Conservation (phyloP, 2,797 vertebrate species). For the Xenentodon cancila region DNA sequence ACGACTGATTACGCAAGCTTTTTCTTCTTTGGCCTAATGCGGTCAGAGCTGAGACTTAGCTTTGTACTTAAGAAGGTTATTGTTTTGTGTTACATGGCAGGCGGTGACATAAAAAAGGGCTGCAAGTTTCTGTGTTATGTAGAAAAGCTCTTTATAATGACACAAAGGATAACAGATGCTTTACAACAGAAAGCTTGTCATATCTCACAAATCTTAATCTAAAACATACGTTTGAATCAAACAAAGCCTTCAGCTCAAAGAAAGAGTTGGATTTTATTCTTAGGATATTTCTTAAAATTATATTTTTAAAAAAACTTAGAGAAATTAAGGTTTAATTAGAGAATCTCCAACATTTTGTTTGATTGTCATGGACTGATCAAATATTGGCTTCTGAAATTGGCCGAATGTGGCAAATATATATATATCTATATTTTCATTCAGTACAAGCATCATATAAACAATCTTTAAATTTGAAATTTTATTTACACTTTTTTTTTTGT, state of each 20-base stretch:
- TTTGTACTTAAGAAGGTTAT: slow-evolving; percentile 85
- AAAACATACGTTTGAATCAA: slow-evolving; percentile 19
- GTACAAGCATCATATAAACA: no score
- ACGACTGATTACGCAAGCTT: slow-evolving; percentile 94
- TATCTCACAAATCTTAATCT: slow-evolving; percentile 6
- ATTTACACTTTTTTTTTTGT: no score
- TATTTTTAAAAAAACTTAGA: not conserved
- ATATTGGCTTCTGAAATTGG: no score
- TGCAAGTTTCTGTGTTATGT: slow-evolving; percentile 62
- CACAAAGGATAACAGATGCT: slow-evolving; percentile 57
- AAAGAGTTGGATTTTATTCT: slow-evolving; percentile 21
- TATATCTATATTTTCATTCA: no score
- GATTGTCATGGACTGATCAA: no score
- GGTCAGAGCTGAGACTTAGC: slow-evolving; percentile 88
- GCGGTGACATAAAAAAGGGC: slow-evolving; percentile 50
- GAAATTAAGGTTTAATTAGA: slow-evolving; percentile 23
- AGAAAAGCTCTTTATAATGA: slow-evolving; percentile 64
- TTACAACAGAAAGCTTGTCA: slow-evolving; percentile 27
- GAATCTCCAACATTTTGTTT: no score
- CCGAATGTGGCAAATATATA: no score
- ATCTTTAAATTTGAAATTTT: no score
- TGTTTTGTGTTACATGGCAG: slow-evolving; percentile 81
- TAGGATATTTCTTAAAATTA: slow-evolving; percentile 2
- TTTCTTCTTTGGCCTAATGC: slow-evolving; percentile 85
- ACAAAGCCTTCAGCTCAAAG: not conserved